phyloP scores from a whole-genome alignment of 2,113 vertebrate species.

The Xerus inauris region DNA sequence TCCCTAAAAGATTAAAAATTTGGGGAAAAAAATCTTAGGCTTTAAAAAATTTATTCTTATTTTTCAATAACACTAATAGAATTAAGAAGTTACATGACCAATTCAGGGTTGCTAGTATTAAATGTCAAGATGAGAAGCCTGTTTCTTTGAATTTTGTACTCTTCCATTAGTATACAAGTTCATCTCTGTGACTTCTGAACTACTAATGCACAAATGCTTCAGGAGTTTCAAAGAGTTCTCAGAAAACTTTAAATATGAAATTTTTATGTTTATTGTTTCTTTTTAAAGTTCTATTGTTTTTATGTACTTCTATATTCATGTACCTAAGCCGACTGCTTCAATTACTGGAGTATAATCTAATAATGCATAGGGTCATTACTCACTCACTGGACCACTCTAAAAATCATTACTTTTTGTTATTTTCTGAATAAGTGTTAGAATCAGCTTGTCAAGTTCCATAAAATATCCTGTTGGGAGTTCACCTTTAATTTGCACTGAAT shows the following conservation, averaged over 20 bases:
- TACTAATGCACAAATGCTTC: not conserved
- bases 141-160: not conserved
- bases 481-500: not conserved
- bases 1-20: not conserved
- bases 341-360: not conserved
- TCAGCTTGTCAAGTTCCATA: not conserved
- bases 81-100: not conserved
- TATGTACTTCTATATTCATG: not conserved
- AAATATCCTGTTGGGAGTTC: not conserved
- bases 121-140: not conserved
- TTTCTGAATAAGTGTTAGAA: not conserved
- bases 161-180: not conserved
- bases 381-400: not conserved
- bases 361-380: not conserved
- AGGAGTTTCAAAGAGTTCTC: not conserved
- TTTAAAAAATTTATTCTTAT: not conserved
- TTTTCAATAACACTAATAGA: not conserved
- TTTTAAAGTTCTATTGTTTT: not conserved
- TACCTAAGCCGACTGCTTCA: not conserved
- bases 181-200: not conserved
- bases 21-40: not conserved
- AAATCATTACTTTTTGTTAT: not conserved
- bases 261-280: not conserved
- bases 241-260: not conserved
- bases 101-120: not conserved